A percentile compares a stretch with the other conserved stretches of the same genome.
Evolutionary conservation across 2,113 vertebrate genomes (phyloP).

Genomic region (Ciconia maguari): DNA sequence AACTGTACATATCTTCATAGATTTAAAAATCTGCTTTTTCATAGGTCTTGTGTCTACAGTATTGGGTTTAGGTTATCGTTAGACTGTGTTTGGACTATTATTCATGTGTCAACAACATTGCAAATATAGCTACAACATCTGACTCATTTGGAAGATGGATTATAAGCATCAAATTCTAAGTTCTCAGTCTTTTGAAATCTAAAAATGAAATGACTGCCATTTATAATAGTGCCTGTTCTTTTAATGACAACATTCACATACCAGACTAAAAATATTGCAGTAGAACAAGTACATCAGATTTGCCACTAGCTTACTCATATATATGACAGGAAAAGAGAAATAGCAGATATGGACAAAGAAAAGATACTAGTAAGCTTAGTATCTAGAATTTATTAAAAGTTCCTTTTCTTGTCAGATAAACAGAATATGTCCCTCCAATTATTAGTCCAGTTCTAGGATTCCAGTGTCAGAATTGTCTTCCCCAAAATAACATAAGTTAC

Average conservation of each 20-base stretch:
- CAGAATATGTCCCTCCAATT: background rate
- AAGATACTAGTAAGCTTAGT: background rate
- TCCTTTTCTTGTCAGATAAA: background rate
- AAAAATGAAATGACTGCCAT: background rate
- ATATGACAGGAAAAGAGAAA: background rate
- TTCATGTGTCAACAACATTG: background rate
- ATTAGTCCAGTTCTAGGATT: background rate
- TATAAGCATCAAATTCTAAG: background rate
- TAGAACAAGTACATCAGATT: background rate
- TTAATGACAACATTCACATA: background rate
- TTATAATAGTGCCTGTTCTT: background rate
- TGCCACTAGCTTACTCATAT: background rate
- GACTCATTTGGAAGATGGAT: background rate
- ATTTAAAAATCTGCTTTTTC: background rate
- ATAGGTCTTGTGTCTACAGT: background rate
- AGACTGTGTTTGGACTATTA: background rate
- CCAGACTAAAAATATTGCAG: background rate
- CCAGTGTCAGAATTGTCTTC: background rate
- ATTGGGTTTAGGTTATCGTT: background rate
- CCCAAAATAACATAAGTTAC: background rate
- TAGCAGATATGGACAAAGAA: background rate
- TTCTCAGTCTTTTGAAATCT: background rate
- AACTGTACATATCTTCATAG: background rate
- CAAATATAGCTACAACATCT: background rate
- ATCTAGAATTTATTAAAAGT: background rate